A percentile compares a stretch with the other conserved stretches of the same genome.
These are phyloP conservation scores for Chaetorhynchus papuensis DNA, from an alignment of 2,113 vertebrate genomes.

Conservation along the genomic window DNA sequence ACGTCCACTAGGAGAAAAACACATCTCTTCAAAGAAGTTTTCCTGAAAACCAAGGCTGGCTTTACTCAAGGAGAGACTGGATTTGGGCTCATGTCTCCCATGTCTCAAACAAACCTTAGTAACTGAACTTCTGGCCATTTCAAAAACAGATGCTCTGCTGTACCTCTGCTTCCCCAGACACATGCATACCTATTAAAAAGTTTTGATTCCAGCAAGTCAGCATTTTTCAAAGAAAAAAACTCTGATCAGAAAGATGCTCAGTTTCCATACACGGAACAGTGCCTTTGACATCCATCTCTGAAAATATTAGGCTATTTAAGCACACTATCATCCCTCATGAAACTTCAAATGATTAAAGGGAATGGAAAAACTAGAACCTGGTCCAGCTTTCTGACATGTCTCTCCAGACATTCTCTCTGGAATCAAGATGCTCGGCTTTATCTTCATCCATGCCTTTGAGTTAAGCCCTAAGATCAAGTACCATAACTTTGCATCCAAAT, in stretches of 20 bases:
- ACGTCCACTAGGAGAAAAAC: neutral
- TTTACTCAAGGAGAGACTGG: neutral
- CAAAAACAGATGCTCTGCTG: neutral
- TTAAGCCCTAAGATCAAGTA: neutral
- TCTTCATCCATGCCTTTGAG: neutral
- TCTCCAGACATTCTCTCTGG: neutral
- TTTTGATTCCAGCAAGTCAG: neutral
- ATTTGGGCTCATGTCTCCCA: neutral
- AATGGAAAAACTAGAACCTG: neutral
- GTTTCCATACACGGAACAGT: neutral
- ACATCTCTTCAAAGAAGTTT: neutral
- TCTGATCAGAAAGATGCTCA: neutral
- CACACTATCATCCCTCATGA: neutral
- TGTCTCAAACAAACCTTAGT: neutral
- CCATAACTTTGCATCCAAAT: neutral
- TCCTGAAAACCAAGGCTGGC: neutral
- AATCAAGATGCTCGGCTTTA: fast-evolving
- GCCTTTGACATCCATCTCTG: neutral
- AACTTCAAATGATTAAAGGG: neutral
- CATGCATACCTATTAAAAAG: neutral
- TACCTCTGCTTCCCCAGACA: neutral
- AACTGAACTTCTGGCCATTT: neutral
- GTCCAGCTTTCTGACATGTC: neutral
- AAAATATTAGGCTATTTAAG: neutral
- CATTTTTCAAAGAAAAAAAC: neutral